These are phyloP conservation scores for Alitta virens DNA, from an alignment of 2,888 invertebrate species.

Conservation along the genomic window DNA sequence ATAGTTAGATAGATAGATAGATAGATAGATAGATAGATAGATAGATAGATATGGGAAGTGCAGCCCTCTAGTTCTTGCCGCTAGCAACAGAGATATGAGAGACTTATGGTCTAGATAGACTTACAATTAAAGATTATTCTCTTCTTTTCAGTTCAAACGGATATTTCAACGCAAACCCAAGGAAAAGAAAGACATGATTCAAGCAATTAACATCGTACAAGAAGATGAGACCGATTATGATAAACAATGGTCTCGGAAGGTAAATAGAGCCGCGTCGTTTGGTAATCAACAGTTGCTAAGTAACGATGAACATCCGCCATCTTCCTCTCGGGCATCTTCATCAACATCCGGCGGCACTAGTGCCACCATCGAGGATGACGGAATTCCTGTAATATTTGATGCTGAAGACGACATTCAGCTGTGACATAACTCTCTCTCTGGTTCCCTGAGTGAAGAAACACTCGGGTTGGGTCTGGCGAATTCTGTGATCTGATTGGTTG, in stretches of 20 bases:
- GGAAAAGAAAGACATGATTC: neutral
- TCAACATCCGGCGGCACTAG: neutral
- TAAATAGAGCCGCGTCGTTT: neutral
- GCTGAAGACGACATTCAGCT: conserved; percentile 3
- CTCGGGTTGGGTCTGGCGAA: no score
- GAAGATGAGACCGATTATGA: conserved; percentile 12
- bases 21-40: no score
- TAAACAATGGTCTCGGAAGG: conserved; percentile 10
- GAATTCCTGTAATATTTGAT: conserved; percentile 10
- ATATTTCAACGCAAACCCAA: neutral
- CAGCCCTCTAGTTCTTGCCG: no score
- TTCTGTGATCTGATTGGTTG: no score
- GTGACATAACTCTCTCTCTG: no score
- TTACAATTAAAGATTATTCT: no score
- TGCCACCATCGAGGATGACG: conserved; percentile 3
- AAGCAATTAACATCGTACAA: conserved; percentile 5
- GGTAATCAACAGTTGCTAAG: neutral
- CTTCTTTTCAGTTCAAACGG: no score
- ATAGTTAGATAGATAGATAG: no score
- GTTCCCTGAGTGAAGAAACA: no score
- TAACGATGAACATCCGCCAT: neutral
- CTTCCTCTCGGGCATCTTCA: neutral
- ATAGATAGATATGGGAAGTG: no score
- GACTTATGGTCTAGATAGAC: no score
- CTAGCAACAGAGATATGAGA: no score